Evolutionary conservation across 2,797 vertebrate genomes (phyloP).

Genomic region (Melanogrammus aeglefinus): DNA sequence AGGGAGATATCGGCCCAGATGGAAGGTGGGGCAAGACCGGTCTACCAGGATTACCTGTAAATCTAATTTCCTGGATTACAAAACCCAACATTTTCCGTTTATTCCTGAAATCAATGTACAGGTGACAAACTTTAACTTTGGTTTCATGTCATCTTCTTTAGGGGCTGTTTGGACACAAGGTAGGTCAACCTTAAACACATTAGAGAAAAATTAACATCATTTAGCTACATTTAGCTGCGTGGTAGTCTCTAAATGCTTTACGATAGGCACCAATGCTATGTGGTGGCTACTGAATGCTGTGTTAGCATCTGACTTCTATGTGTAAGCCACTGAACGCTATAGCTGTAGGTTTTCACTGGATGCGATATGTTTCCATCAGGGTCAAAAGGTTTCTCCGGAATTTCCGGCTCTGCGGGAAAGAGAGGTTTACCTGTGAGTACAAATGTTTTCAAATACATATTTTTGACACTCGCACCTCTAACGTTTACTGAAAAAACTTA

Average conservation of each 20-base stretch:
- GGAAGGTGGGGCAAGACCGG: conserved; percentile 71
- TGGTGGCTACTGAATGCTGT: neutral
- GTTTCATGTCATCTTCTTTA: conserved; percentile 43
- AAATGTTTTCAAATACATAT: neutral
- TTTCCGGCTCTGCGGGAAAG: conserved; percentile 59
- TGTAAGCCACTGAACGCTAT: neutral
- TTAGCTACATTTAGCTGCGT: neutral
- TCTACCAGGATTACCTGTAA: conserved; percentile 72
- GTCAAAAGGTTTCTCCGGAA: conserved; percentile 75
- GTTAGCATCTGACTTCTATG: neutral
- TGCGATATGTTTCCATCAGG: conserved; percentile 59
- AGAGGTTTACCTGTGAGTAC: conserved; percentile 72
- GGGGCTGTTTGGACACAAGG: conserved; percentile 78
- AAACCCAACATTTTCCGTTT: neutral
- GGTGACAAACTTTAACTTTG: neutral
- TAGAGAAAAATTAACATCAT: neutral
- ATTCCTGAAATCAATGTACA: neutral
- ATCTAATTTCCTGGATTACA: conserved; percentile 35
- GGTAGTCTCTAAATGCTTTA: neutral
- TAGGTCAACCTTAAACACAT: conserved; percentile 47
- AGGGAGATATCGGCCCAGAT: conserved; percentile 73
- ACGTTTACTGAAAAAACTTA: no score
- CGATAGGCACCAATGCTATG: neutral
- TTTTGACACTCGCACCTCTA: neutral
- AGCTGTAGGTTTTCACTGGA: neutral